phyloP scores from a whole-genome alignment of 2,113 vertebrate genomes.

The Urocynchramus pylzowi region DNA sequence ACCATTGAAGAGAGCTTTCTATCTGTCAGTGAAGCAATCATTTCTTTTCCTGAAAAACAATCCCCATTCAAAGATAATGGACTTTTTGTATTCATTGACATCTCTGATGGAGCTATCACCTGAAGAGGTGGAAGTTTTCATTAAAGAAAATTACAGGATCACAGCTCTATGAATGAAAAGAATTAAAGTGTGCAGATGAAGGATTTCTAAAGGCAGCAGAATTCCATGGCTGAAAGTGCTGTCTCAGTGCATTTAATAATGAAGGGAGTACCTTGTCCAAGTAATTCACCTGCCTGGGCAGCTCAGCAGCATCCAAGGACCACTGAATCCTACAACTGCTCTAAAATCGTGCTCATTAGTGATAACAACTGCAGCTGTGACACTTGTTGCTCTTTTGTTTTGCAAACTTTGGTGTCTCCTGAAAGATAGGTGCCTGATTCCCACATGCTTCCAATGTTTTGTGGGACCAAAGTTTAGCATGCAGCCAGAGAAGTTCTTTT shows the following conservation, averaged over 20 bases:
- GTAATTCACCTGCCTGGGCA: not conserved
- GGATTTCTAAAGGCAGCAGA: not conserved
- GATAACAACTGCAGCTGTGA: not conserved
- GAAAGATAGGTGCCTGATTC: not conserved
- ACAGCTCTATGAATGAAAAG: not conserved
- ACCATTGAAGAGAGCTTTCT: not conserved
- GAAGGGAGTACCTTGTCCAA: not conserved
- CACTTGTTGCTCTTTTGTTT: not conserved
- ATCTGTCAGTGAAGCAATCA: not conserved
- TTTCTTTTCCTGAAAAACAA: not conserved
- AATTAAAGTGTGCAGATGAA: not conserved
- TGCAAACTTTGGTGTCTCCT: not conserved
- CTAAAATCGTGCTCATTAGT: not conserved
- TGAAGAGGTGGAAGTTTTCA: not conserved
- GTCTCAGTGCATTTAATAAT: not conserved
- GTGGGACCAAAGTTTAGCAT: not conserved
- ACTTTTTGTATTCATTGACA: not conserved
- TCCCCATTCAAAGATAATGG: not conserved
- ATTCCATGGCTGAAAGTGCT: not conserved
- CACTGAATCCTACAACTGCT: not conserved
- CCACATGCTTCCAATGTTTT: fast-evolving
- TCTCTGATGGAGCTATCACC: not conserved
- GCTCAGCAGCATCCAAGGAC: not conserved
- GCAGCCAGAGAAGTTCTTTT: not conserved
- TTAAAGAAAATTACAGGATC: not conserved